Evolutionary conservation across 2,113 vertebrate genomes (phyloP).

Genomic region (Toxostoma redivivum): DNA sequence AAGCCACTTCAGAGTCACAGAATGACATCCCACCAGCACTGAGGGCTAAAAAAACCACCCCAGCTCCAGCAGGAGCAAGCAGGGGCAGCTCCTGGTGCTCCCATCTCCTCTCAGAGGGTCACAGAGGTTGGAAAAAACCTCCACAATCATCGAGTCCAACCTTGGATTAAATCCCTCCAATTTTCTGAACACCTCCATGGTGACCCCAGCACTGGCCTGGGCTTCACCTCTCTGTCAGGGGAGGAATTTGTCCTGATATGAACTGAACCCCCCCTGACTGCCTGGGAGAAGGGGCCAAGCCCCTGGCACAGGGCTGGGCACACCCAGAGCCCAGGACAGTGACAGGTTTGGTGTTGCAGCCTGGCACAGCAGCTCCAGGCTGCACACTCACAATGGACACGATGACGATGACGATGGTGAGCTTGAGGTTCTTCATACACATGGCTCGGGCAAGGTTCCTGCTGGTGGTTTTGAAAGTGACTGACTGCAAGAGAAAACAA

Average conservation of each 20-base stretch:
- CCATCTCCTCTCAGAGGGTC: background rate
- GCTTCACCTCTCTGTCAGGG: background rate
- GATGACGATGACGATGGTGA: conserved; percentile 87
- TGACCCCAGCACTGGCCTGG: background rate
- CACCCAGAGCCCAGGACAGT: background rate
- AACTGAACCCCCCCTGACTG: too few species aligned
- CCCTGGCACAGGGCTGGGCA: too few species aligned
- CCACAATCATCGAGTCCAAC: rapidly evolving
- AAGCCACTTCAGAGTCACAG: background rate
- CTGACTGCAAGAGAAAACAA: conserved; percentile 78
- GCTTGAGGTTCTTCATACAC: conserved; percentile 99
- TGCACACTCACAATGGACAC: conserved; percentile 81
- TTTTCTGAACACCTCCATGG: background rate
- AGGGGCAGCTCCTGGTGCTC: background rate
- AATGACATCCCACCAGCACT: background rate
- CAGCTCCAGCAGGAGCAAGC: background rate
- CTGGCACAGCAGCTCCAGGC: background rate
- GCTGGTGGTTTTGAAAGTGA: conserved; percentile 98
- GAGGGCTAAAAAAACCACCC: background rate
- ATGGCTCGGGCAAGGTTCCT: conserved; percentile 96
- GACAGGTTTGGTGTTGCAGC: rapidly evolving
- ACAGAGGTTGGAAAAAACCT: background rate
- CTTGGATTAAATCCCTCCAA: background rate
- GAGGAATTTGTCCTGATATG: background rate
- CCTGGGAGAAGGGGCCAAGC: background rate